Conservation (phyloP, 2,797 vertebrate genomes). For the Pogonophryne albipinna region DNA sequence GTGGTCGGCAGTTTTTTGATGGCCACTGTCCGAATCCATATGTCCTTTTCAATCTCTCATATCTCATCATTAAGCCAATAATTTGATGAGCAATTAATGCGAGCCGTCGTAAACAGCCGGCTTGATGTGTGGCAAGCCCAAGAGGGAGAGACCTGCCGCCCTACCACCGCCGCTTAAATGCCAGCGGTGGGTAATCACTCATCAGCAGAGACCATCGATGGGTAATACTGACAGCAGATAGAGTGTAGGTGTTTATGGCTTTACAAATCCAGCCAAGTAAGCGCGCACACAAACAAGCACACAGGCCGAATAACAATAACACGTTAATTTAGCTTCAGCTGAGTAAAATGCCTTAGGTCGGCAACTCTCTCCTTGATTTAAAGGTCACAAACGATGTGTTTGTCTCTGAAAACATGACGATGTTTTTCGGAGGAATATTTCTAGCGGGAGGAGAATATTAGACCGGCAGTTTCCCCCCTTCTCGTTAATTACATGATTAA, state of each 20-base stretch:
- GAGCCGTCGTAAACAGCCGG: slow-evolving; percentile 50
- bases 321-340: slow-evolving; percentile 50
- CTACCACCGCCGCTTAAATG: slow-evolving; percentile 48
- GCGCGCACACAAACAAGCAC: slow-evolving; percentile 9
- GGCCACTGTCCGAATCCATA: slow-evolving; percentile 70
- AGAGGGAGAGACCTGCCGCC: slow-evolving; percentile 32
- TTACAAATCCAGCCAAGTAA: neutral
- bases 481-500: slow-evolving; percentile 79
- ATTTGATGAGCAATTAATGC: slow-evolving; percentile 78
- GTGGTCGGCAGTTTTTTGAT: slow-evolving; percentile 50
- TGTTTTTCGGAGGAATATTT: slow-evolving; percentile 60
- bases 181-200: slow-evolving; percentile 64
- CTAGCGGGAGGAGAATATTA: slow-evolving; percentile 29
- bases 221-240: slow-evolving; percentile 25
- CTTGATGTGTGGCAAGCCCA: slow-evolving; percentile 48
- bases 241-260: slow-evolving; percentile 12
- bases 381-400: slow-evolving; percentile 75
- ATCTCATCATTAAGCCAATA: slow-evolving; percentile 66
- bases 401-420: slow-evolving; percentile 60
- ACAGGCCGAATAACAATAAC: slow-evolving; percentile 48
- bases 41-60: slow-evolving; percentile 67
- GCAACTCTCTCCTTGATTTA: slow-evolving; percentile 60
- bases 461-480: slow-evolving; percentile 42
- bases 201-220: slow-evolving; percentile 40
- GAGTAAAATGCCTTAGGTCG: slow-evolving; percentile 61